Conservation (phyloP, 2,888 invertebrate species). For the Nebria brevicollis region DNA sequence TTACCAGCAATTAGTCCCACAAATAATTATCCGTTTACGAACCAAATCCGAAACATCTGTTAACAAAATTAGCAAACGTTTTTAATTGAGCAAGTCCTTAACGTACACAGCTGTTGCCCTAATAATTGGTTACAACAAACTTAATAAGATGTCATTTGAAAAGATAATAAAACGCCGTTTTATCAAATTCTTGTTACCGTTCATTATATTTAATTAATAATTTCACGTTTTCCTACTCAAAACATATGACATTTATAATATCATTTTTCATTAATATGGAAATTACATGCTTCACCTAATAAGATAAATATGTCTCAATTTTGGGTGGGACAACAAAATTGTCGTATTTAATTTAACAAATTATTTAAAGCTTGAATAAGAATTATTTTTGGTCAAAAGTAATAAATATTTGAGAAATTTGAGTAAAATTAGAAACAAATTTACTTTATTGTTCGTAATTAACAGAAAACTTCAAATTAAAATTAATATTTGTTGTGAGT, state of each 20-base stretch:
- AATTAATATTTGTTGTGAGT: neutral
- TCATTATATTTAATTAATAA: neutral
- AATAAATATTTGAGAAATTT: too few species aligned
- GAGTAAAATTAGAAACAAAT: too few species aligned
- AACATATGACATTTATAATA: neutral
- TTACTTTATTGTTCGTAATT: too few species aligned
- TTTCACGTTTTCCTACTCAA: neutral
- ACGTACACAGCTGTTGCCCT: neutral
- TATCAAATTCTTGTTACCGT: neutral
- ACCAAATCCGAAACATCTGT: neutral
- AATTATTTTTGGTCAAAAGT: too few species aligned
- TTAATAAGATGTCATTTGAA: neutral
- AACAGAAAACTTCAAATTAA: neutral
- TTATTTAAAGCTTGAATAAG: too few species aligned
- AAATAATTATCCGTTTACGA: neutral
- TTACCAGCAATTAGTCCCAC: neutral
- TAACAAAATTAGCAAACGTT: neutral
- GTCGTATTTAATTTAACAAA: neutral
- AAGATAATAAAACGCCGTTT: neutral
- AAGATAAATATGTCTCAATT: neutral
- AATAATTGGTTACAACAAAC: neutral
- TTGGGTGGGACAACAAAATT: neutral
- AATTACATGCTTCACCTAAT: neutral
- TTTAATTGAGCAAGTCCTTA: neutral
- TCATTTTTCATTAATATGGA: neutral